These are phyloP conservation scores for Aricia agestis DNA, from an alignment of 1,140 invertebrate genomes.

Conservation along the genomic window DNA sequence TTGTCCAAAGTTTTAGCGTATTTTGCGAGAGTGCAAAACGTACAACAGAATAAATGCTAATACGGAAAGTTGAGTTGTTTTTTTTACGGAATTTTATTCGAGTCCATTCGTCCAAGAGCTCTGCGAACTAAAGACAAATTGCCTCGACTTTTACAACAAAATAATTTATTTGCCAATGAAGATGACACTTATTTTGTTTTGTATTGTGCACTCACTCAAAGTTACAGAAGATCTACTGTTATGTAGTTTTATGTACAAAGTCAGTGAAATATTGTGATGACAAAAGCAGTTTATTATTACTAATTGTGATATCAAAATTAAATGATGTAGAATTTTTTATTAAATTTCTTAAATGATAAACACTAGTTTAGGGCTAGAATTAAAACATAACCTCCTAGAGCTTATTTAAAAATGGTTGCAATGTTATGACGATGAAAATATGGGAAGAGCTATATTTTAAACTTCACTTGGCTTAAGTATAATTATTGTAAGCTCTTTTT, in stretches of 20 bases:
- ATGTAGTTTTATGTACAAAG: neutral
- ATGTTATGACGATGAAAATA: too few species aligned
- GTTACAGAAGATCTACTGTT: neutral
- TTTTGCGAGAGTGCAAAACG: neutral
- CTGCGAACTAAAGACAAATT: slow-evolving; percentile 6
- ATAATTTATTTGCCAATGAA: slow-evolving; percentile 3
- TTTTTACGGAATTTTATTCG: slow-evolving; percentile 8
- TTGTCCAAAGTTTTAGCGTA: too few species aligned
- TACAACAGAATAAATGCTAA: slow-evolving; percentile 6
- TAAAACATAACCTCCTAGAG: too few species aligned
- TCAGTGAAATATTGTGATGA: neutral
- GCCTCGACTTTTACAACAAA: slow-evolving; percentile 2
- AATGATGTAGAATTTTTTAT: too few species aligned
- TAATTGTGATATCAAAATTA: neutral
- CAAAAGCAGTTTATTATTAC: neutral
- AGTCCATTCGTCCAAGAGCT: neutral
- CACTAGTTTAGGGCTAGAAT: too few species aligned
- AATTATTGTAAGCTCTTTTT: too few species aligned
- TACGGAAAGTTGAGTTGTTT: slow-evolving; percentile 11
- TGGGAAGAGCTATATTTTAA: too few species aligned
- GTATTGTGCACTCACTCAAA: neutral
- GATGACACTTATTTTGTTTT: neutral
- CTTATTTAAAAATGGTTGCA: too few species aligned
- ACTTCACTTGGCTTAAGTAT: too few species aligned
- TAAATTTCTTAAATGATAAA: too few species aligned